A percentile compares a stretch with the other conserved stretches of the same genome.
phyloP scores from a whole-genome alignment of 1,140 invertebrate species.

The Trichonephila inaurata region DNA sequence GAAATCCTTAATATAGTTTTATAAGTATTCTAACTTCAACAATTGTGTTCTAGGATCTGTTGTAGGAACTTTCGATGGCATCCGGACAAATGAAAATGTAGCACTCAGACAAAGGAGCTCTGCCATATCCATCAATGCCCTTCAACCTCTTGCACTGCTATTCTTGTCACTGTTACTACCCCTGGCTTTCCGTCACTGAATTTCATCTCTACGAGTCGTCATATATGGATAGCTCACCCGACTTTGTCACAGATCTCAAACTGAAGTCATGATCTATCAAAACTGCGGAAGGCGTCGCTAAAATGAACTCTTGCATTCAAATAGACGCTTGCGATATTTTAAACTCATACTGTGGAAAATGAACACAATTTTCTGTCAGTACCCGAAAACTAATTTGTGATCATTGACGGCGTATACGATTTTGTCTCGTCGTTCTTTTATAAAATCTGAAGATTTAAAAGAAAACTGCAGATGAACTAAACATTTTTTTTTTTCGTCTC shows the following conservation, averaged over 20 bases:
- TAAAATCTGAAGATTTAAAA: slow-evolving; percentile 33
- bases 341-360: slow-evolving; percentile 27
- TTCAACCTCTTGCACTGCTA: neutral
- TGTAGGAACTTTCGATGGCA: slow-evolving; percentile 43
- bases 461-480: slow-evolving; percentile 40
- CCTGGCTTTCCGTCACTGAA: slow-evolving; percentile 36
- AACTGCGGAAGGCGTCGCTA: neutral
- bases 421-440: slow-evolving; percentile 53
- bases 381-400: slow-evolving; percentile 60
- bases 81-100: slow-evolving; percentile 26
- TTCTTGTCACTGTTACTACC: slow-evolving; percentile 27
- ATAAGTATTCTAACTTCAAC: too few species aligned
- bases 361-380: neutral
- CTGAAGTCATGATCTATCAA: slow-evolving; percentile 34
- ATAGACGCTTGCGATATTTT: slow-evolving; percentile 50
- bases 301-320: slow-evolving; percentile 26
- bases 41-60: slow-evolving; percentile 47
- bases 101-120: neutral
- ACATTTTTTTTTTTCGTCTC: slow-evolving; percentile 43
- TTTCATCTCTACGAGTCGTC: neutral
- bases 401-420: slow-evolving; percentile 31
- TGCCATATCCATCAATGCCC: neutral
- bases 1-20: too few species aligned
- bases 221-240: slow-evolving; percentile 13
- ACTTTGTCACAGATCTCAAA: slow-evolving; percentile 16